Percentiles rank a stretch among this genome's conserved stretches.
These are phyloP conservation scores for Fulica atra DNA, from an alignment of 2,113 vertebrate genomes.

Conservation along the genomic window DNA sequence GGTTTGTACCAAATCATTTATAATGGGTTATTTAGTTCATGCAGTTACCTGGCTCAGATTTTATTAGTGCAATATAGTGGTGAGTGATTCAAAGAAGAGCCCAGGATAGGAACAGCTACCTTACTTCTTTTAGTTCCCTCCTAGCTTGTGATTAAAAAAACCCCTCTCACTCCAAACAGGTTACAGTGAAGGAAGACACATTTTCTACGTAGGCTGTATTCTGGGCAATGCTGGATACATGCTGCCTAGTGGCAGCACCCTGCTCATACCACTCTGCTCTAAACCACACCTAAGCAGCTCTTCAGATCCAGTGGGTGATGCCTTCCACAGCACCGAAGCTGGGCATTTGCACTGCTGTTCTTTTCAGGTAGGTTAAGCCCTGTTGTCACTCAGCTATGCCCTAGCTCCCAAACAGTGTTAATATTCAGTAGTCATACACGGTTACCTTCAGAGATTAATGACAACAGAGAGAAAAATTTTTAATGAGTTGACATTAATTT, in stretches of 20 bases:
- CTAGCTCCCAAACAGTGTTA: neutral
- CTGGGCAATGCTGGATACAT: neutral
- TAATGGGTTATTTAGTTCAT: neutral
- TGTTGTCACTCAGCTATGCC: neutral
- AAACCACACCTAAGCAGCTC: neutral
- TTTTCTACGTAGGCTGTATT: neutral
- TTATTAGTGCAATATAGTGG: neutral
- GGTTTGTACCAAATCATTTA: accelerated
- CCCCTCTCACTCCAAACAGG: neutral
- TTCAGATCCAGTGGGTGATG: neutral
- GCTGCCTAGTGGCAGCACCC: neutral
- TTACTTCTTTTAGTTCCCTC: neutral
- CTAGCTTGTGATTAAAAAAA: neutral
- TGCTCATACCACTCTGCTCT: neutral
- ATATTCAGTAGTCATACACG: neutral
- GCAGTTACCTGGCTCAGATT: neutral
- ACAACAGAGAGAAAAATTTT: neutral
- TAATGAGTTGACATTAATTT: neutral
- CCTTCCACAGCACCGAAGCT: neutral
- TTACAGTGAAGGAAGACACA: neutral
- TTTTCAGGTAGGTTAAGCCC: neutral
- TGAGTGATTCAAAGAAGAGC: neutral
- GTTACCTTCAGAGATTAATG: neutral
- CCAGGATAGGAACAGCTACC: neutral
- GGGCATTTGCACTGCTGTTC: neutral